These are phyloP conservation scores for Rhizomys pruinosus DNA, from an alignment of 2,113 vertebrate species.

Conservation along the genomic window DNA sequence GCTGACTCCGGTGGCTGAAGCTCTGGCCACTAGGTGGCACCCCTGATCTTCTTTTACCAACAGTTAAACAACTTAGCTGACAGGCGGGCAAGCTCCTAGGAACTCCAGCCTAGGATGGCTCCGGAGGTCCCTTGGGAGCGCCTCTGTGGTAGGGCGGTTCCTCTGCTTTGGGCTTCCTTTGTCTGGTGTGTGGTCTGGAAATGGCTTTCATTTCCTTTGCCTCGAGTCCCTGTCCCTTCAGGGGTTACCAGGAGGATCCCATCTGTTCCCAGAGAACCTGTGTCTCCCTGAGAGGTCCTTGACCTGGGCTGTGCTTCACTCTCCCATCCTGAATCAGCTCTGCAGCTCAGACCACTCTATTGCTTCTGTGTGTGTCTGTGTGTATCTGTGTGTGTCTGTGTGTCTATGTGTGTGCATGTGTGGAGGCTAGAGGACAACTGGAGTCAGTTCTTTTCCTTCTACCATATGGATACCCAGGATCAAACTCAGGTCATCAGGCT, in stretches of 20 bases:
- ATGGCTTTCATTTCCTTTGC: neutral
- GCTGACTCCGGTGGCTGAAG: accelerated
- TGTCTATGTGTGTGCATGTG: no score
- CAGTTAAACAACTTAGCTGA: accelerated
- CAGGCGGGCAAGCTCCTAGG: neutral
- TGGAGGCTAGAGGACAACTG: neutral
- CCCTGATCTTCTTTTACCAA: neutral
- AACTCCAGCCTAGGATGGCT: no score
- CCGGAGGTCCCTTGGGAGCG: neutral
- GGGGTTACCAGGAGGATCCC: neutral
- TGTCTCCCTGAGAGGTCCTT: neutral
- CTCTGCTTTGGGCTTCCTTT: no score
- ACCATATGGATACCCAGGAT: neutral
- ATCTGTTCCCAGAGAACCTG: neutral
- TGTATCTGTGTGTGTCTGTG: no score
- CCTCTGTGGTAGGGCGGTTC: neutral
- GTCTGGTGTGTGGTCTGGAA: neutral
- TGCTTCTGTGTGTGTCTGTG: neutral
- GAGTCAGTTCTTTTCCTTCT: no score
- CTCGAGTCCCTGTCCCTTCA: no score
- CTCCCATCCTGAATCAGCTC: neutral
- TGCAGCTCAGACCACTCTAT: neutral
- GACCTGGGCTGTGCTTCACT: accelerated
- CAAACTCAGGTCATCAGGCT: no score
- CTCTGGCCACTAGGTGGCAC: constrained; percentile 72